A percentile compares a stretch with the other conserved stretches of the same genome.
Evolutionary conservation across 2,888 invertebrate species (phyloP).

Genomic region (Heliconius cydno): DNA sequence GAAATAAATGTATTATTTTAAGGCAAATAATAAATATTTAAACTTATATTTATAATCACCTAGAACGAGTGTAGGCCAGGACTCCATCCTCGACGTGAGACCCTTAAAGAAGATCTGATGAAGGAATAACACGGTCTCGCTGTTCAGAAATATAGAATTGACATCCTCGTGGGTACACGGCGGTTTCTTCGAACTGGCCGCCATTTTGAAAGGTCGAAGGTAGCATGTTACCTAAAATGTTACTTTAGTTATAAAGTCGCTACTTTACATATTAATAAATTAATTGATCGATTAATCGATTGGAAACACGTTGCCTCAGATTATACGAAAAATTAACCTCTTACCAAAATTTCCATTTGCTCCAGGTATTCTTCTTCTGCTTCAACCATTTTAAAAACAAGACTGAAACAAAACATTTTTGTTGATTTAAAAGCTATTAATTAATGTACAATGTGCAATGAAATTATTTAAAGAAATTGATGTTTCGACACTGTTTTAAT

Average conservation of each 20-base stretch:
- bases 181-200: constrained; percentile 95
- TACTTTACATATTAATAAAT: neutral
- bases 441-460: neutral
- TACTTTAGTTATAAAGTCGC: neutral
- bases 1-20: neutral
- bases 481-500: too few relatives aligned
- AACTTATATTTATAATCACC: constrained; percentile 76
- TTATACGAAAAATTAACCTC: constrained; percentile 28
- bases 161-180: constrained; percentile 97
- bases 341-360: constrained; percentile 89
- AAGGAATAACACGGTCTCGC: constrained; percentile 94
- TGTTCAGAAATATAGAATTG: constrained; percentile 96
- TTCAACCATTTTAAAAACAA: constrained; percentile 96
- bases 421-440: neutral
- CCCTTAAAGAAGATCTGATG: constrained; percentile 98
- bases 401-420: constrained; percentile 76
- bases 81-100: constrained; percentile 94
- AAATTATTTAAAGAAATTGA: too few relatives aligned
- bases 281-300: too few relatives aligned
- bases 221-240: constrained; percentile 88
- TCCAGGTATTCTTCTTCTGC: constrained; percentile 96
- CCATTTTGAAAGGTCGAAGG: constrained; percentile 95
- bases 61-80: constrained; percentile 96
- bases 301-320: neutral
- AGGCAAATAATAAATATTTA: neutral